Evolutionary conservation across 2,797 vertebrate species (phyloP), one percentile per base, ranked within the genome.

Genomic region (Geotria australis): DNA sequence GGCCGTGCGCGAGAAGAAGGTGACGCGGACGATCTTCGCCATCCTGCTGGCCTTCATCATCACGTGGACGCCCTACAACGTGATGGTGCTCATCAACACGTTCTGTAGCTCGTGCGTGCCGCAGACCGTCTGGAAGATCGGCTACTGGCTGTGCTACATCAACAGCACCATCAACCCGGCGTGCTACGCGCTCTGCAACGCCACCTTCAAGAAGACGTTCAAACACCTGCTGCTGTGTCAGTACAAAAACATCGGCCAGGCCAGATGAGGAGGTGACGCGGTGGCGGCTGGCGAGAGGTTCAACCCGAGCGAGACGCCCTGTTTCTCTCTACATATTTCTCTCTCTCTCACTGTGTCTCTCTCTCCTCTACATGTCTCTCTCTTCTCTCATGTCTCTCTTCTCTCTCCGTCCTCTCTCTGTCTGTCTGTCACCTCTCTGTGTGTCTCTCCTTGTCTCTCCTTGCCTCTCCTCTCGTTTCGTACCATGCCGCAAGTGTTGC

Each of bases 1-100:
- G 86, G 89, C 85, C 1, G 89, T 89, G 15, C 72, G 89, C 60
- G 86, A 95, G 67, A 93, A 89, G 69, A 96, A 96, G 68, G 91
- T 98, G 63, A 98, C 91, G 10, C 79, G 89, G 67, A 98, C 91
- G 53, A 98, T 98, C 69, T 96, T 98, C 58, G 77, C 80, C 65
- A 80, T 91, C 62, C 73, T 98, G 61, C 70, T 98, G 61, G 84
- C 88, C 57, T 98, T 98, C 73, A 96, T 98, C 60, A 10, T 85
- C 62, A 98, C 89, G 5, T 98, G 89, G 89, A 93, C 89, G 0
- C 89, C 89, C 1, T 98, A 98, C 64, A 98, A 98, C 0, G 91
- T 98, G 60, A 98, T 98, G 81, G 83, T 85, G 62, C 71, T 98
- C 46, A 69, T 81, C 9, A 81, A 77, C n/a, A 75, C 82, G 61